Percentiles rank a stretch among this genome's conserved stretches.
Conservation (phyloP, 2,113 vertebrate genomes). For the Eira barbara region DNA sequence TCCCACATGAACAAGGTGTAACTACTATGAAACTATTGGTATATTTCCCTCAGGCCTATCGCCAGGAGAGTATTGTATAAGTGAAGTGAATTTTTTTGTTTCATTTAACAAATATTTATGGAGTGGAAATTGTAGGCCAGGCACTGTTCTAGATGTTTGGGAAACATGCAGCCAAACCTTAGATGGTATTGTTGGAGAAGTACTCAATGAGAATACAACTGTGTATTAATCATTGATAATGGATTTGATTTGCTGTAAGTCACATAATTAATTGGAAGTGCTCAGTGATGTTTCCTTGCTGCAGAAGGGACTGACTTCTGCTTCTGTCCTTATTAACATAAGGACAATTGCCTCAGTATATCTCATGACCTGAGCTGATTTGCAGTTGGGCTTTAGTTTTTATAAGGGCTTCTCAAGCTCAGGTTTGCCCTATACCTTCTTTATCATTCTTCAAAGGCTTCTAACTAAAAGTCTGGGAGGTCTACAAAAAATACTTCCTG, state of each 20-base stretch:
- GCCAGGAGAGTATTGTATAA: not conserved
- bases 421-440: not conserved
- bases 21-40: not conserved
- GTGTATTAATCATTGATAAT: not conserved
- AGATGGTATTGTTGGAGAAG: not conserved
- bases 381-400: not conserved
- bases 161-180: not conserved
- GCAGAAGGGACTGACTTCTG: not conserved
- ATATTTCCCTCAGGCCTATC: not conserved
- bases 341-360: not conserved
- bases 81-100: not conserved
- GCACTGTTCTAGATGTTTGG: not conserved
- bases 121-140: not conserved
- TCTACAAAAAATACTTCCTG: not conserved
- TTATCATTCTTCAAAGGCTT: not conserved
- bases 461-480: not conserved
- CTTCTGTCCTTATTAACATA: not conserved
- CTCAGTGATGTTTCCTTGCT: not conserved
- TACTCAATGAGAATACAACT: not conserved
- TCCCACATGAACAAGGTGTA: not conserved
- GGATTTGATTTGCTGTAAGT: not conserved
- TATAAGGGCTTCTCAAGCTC: not conserved
- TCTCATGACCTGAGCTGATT: not conserved
- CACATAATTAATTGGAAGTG: not conserved
- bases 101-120: not conserved